Evolutionary conservation across 2,113 vertebrate species (phyloP).

Genomic region (Merops nubicus): DNA sequence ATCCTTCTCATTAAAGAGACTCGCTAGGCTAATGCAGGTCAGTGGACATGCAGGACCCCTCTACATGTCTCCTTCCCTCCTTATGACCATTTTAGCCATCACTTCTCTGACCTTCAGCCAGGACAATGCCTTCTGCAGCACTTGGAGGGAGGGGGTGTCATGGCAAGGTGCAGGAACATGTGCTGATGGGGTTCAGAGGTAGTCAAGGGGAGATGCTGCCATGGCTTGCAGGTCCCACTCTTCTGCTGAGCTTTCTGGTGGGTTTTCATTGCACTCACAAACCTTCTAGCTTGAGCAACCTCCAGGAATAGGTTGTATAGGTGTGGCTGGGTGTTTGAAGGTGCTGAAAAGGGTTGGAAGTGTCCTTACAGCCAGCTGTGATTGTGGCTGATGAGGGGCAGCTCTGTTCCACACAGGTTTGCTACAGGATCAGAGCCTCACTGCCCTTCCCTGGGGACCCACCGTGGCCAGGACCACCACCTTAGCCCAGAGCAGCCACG

Average conservation of each 20-base stretch:
- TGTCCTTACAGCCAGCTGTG: neutral
- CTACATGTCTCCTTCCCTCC: neutral
- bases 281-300: neutral
- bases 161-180: fast-evolving
- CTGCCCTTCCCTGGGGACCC: neutral
- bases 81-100: fast-evolving
- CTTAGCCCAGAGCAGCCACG: neutral
- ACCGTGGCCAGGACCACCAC: neutral
- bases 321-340: neutral
- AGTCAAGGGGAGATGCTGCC: neutral
- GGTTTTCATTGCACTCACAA: neutral
- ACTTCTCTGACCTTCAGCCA: neutral
- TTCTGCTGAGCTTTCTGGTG: neutral
- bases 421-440: fast-evolving
- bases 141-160: neutral
- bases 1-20: neutral
- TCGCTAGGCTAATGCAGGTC: fast-evolving
- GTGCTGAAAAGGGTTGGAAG: neutral
- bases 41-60: neutral
- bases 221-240: neutral
- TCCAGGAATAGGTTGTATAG: neutral
- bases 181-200: neutral
- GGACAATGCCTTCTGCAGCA: neutral
- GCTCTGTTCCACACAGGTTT: neutral
- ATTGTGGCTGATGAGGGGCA: neutral